These are phyloP conservation scores for Kobus ellipsiprymnus DNA, from an alignment of 2,113 vertebrate genomes.

Conservation along the genomic window DNA sequence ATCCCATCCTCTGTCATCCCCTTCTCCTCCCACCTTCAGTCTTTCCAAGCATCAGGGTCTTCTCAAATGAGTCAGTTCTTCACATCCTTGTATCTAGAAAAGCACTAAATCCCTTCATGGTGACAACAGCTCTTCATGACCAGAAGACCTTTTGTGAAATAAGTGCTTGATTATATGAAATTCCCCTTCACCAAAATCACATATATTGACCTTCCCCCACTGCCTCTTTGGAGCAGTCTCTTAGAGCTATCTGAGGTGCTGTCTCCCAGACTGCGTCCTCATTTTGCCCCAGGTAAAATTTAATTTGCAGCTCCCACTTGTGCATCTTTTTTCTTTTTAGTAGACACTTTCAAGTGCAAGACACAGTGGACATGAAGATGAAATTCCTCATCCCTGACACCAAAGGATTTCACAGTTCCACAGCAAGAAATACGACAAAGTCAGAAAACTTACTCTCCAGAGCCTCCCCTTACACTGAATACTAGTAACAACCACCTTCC, in stretches of 20 bases:
- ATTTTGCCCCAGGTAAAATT: not conserved
- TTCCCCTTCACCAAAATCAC: not conserved
- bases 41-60: not conserved
- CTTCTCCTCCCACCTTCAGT: not conserved
- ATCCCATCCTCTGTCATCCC: not conserved
- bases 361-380: no score
- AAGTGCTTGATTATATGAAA: not conserved
- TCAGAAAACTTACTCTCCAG: not conserved
- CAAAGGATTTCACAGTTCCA: not conserved
- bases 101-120: not conserved
- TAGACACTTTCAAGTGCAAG: not conserved
- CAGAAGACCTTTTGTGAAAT: not conserved
- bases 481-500: not conserved
- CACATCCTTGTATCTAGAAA: not conserved
- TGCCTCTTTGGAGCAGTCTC: not conserved
- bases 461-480: not conserved
- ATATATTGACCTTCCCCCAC: not conserved
- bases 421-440: not conserved
- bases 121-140: not conserved
- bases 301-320: not conserved
- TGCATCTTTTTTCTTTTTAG: not conserved
- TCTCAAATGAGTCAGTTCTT: not conserved
- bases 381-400: fast-evolving
- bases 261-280: not conserved
- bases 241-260: not conserved